A percentile compares a stretch with the other conserved stretches of the same genome.
Evolutionary conservation across 2,113 vertebrate species (phyloP).

Genomic region (Carassius carassius): DNA sequence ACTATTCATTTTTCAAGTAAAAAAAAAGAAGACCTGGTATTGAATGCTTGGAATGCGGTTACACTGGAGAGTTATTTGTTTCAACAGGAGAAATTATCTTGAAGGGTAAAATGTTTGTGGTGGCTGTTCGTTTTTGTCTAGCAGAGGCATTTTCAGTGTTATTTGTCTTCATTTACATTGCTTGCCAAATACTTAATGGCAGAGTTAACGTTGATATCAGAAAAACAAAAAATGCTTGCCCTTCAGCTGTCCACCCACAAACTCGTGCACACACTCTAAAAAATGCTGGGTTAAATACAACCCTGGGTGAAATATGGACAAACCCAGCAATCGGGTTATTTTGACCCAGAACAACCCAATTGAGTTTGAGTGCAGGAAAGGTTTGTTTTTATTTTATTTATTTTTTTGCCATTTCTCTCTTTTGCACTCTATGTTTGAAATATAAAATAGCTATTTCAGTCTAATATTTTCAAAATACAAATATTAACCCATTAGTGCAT

Average conservation of each 20-base stretch:
- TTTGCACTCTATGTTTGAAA: neutral
- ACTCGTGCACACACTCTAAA: neutral
- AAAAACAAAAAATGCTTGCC: slow-evolving; percentile 23
- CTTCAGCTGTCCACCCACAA: slow-evolving; percentile 40
- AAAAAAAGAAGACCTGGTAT: slow-evolving; percentile 20
- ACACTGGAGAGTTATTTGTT: slow-evolving; percentile 27
- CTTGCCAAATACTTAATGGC: slow-evolving; percentile 25
- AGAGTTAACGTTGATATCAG: slow-evolving; percentile 33
- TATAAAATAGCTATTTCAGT: slow-evolving; percentile 12
- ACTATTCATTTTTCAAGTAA: slow-evolving; percentile 32
- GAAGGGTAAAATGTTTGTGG: slow-evolving; percentile 13
- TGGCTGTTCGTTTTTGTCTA: slow-evolving; percentile 15
- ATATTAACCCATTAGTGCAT: neutral
- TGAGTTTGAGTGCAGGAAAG: too few relatives aligned
- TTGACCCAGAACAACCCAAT: too few relatives aligned
- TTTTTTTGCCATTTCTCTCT: neutral
- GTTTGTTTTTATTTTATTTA: neutral
- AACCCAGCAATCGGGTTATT: too few relatives aligned
- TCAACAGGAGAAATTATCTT: slow-evolving; percentile 27
- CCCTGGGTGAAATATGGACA: too few relatives aligned
- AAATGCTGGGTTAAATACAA: too few relatives aligned
- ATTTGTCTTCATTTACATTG: slow-evolving; percentile 39
- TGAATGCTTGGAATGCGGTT: slow-evolving; percentile 26
- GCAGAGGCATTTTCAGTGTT: neutral
- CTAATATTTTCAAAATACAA: neutral